Percentiles rank a stretch among this genome's conserved stretches.
These are phyloP conservation scores for Hymenochirus boettgeri DNA, from an alignment of 2,113 vertebrate genomes.

Conservation along the genomic window DNA sequence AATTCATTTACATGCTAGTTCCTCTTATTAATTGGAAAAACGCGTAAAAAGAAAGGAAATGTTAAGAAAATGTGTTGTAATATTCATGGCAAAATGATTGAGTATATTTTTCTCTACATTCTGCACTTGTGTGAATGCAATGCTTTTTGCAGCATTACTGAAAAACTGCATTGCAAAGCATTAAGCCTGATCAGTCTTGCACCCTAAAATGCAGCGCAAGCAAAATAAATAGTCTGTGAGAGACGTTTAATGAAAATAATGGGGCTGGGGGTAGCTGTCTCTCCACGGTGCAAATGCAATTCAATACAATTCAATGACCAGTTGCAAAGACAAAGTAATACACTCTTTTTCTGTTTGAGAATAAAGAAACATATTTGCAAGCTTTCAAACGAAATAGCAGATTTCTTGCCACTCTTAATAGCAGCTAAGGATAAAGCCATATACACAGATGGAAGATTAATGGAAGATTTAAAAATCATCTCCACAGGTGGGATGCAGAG, in stretches of 20 bases:
- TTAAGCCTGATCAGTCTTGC: constrained; percentile 15
- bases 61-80: too few relatives aligned
- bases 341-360: constrained; percentile 8
- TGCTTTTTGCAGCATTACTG: neutral
- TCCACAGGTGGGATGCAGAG: constrained; percentile 15
- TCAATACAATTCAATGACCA: constrained; percentile 11
- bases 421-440: neutral
- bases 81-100: too few relatives aligned
- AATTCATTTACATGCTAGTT: too few relatives aligned
- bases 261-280: constrained; percentile 1
- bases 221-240: constrained; percentile 6
- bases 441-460: neutral
- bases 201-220: neutral
- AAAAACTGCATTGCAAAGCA: constrained; percentile 4
- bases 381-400: neutral
- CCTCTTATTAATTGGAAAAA: too few relatives aligned
- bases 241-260: constrained; percentile 14
- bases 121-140: constrained; percentile 2
- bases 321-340: neutral
- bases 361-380: neutral
- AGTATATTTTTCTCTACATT: too few relatives aligned
- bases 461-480: constrained; percentile 7
- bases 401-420: neutral
- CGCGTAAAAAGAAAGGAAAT: too few relatives aligned
- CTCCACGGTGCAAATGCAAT: constrained; percentile 1